A percentile compares a stretch with the other conserved stretches of the same genome.
Evolutionary conservation across 2,888 invertebrate species (phyloP).

Genomic region (Vanessa cardui): DNA sequence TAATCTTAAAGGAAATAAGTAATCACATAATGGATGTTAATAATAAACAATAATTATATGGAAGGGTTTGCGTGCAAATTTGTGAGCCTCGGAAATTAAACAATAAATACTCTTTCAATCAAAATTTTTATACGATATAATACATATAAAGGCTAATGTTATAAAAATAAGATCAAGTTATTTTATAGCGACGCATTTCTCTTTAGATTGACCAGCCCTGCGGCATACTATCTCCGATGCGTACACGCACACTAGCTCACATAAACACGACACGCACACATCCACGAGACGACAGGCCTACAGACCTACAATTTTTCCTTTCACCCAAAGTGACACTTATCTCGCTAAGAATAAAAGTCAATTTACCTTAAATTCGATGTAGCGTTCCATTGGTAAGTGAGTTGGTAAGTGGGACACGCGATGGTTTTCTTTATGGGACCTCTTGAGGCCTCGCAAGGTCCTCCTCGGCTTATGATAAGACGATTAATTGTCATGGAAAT

Average conservation of each 20-base stretch:
- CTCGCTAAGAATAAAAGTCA: conserved; percentile 47
- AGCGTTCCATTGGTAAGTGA: conserved; percentile 50
- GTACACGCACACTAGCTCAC: conserved; percentile 66
- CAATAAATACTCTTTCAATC: neutral
- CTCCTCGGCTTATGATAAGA: conserved; percentile 45
- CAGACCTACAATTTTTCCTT: conserved; percentile 77
- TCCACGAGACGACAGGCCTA: conserved; percentile 64
- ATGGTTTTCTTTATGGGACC: conserved; percentile 72
- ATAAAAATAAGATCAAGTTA: neutral
- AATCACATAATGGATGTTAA: conserved; percentile 9
- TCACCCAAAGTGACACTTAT: conserved; percentile 49
- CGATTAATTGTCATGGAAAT: conserved; percentile 31
- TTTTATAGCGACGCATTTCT: conserved; percentile 71
- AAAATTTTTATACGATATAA: neutral
- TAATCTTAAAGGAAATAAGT: conserved; percentile 1
- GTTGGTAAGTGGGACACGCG: conserved; percentile 70
- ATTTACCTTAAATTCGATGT: conserved; percentile 44
- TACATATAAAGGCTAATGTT: no score
- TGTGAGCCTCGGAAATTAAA: neutral
- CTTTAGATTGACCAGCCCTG: conserved; percentile 63
- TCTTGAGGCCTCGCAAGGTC: conserved; percentile 65
- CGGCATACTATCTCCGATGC: conserved; percentile 75
- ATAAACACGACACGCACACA: conserved; percentile 56
- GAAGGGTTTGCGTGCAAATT: neutral
- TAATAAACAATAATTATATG: neutral